Conservation (phyloP, 1,140 invertebrate genomes). For the Homarus americanus region DNA sequence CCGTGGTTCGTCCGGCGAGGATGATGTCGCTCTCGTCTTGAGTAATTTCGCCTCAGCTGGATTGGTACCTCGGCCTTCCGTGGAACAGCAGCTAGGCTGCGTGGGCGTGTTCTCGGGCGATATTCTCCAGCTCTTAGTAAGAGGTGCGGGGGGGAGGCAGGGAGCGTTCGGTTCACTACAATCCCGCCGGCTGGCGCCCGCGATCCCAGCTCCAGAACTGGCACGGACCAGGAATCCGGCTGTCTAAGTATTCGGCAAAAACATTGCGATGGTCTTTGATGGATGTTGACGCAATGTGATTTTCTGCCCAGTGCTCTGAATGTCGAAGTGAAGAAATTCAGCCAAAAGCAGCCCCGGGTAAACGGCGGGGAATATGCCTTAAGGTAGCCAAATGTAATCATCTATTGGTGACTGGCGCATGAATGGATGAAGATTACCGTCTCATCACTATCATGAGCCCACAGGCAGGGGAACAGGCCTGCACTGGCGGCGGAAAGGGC, state of each 20-base stretch:
- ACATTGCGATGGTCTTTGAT: conserved; percentile 74
- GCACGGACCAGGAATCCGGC: conserved; percentile 73
- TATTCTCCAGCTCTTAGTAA: too few species aligned
- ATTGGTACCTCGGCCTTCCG: too few species aligned
- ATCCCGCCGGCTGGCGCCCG: conserved; percentile 40
- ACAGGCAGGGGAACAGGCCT: conserved; percentile 83
- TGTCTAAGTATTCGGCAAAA: conserved; percentile 75
- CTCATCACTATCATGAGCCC: conserved; percentile 84
- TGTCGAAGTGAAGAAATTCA: conserved; percentile 72
- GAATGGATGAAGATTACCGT: conserved; percentile 82
- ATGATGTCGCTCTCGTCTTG: too few species aligned
- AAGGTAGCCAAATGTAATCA: conserved; percentile 78
- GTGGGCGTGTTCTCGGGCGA: too few species aligned
- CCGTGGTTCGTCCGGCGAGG: too few species aligned
- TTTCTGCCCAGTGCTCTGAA: conserved; percentile 68
- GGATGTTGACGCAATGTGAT: conserved; percentile 58
- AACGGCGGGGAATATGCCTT: conserved; percentile 73
- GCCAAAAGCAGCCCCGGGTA: conserved; percentile 66
- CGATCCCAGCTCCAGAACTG: conserved; percentile 76
- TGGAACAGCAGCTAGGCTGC: too few species aligned
- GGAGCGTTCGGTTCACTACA: too few species aligned
- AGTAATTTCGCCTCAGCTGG: too few species aligned
- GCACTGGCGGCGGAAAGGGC: conserved; percentile 88
- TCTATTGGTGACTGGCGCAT: conserved; percentile 85
- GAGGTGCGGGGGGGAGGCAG: too few species aligned